Percentiles rank a stretch among this genome's conserved stretches.
phyloP scores from a whole-genome alignment of 2,113 vertebrate genomes.

The Montifringilla adamsi region DNA sequence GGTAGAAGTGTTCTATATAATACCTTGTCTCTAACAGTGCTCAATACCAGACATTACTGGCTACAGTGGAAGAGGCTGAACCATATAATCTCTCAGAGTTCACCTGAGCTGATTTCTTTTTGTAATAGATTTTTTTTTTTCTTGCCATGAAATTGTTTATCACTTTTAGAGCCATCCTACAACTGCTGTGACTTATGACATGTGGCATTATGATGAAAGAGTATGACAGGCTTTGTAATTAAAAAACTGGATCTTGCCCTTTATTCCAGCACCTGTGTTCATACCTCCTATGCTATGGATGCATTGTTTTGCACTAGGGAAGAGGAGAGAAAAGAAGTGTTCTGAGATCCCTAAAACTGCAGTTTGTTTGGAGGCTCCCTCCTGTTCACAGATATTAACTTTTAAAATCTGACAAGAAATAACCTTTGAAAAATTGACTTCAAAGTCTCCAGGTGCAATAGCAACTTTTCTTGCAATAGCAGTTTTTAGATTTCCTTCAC shows the following conservation, averaged over 20 bases:
- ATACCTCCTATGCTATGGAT: neutral
- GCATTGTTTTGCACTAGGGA: neutral
- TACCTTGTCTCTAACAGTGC: neutral
- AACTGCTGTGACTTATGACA: neutral
- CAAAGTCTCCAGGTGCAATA: slow-evolving; percentile 3
- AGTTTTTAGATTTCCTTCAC: neutral
- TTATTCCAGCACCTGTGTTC: neutral
- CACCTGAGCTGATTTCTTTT: neutral
- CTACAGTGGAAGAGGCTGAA: neutral
- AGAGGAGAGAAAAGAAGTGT: neutral
- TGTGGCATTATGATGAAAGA: neutral
- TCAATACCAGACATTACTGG: neutral
- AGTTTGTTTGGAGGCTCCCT: slow-evolving; percentile 12
- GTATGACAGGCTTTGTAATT: neutral
- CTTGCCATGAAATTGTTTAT: neutral
- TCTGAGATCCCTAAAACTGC: neutral
- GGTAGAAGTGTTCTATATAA: neutral
- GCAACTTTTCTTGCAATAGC: neutral
- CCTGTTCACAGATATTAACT: neutral
- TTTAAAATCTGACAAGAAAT: slow-evolving; percentile 25
- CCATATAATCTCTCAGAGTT: neutral
- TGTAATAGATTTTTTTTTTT: neutral
- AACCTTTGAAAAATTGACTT: slow-evolving; percentile 11
- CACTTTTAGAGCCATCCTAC: neutral
- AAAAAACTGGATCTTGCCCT: neutral